Conservation (phyloP, 2,113 vertebrate species). For the Mixornis gularis region DNA sequence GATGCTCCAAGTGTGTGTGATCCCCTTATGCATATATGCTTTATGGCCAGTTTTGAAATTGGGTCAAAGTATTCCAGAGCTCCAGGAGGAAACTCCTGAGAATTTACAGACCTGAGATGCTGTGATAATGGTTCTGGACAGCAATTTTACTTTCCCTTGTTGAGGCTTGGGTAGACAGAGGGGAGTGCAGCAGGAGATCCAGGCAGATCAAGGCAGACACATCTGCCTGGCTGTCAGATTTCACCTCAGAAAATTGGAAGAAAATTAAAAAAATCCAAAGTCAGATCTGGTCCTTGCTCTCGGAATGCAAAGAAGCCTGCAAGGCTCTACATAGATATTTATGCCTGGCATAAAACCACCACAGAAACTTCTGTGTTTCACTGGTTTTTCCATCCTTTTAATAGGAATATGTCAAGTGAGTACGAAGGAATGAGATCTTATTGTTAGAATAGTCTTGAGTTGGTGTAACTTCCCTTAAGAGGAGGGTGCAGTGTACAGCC, state of each 20-base stretch:
- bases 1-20: constrained; percentile 24
- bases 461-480: not conserved
- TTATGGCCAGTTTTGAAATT: not conserved
- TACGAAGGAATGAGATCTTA: not conserved
- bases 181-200: not conserved
- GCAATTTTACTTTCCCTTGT: not conserved
- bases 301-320: not conserved
- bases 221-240: constrained; percentile 30
- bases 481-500: not conserved
- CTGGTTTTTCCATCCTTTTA: not conserved
- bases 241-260: not conserved
- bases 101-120: not conserved
- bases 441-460: not conserved
- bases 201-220: not conserved
- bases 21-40: not conserved
- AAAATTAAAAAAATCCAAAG: not conserved
- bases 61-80: not conserved
- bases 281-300: not conserved
- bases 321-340: not conserved
- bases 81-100: not conserved
- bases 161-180: not conserved
- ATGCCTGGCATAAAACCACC: not conserved
- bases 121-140: not conserved
- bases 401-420: not conserved
- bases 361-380: not conserved